Evolutionary conservation across 1,140 invertebrate genomes (phyloP).

Genomic region (Dolichoris vasculosae): DNA sequence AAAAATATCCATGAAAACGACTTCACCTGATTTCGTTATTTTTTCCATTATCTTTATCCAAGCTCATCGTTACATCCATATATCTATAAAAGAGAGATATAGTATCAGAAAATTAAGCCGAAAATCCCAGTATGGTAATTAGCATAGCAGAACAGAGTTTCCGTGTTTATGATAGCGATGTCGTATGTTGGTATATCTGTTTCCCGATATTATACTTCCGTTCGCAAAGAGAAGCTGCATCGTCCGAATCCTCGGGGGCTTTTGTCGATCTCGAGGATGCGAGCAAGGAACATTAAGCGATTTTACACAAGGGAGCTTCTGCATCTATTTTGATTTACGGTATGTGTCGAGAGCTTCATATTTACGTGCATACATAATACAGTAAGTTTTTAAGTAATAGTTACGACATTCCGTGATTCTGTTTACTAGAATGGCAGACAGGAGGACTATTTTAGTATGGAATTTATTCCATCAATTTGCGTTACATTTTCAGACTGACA

Average conservation of each 20-base stretch:
- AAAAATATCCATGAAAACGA: neutral
- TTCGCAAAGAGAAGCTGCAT: neutral
- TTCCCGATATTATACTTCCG: conserved; percentile 18
- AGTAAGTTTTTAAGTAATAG: neutral
- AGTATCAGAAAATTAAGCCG: neutral
- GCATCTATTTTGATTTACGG: conserved; percentile 13
- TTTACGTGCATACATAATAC: neutral
- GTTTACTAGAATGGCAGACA: no score
- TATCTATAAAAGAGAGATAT: neutral
- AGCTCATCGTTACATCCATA: neutral
- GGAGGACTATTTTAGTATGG: no score
- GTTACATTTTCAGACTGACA: no score
- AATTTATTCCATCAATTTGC: no score
- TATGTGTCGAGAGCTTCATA: neutral
- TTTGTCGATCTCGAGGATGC: neutral
- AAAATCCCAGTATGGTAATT: conserved; percentile 24
- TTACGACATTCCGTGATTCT: neutral
- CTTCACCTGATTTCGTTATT: neutral
- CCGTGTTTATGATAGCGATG: conserved; percentile 13
- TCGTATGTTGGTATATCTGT: neutral
- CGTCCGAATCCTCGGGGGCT: neutral
- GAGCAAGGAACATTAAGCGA: conserved; percentile 20
- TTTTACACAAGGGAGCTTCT: neutral
- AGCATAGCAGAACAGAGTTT: conserved; percentile 8
- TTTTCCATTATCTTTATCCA: neutral